A percentile compares a stretch with the other conserved stretches of the same genome.
phyloP scores from a whole-genome alignment of 2,888 invertebrate genomes.

The Pterostichus madidus region DNA sequence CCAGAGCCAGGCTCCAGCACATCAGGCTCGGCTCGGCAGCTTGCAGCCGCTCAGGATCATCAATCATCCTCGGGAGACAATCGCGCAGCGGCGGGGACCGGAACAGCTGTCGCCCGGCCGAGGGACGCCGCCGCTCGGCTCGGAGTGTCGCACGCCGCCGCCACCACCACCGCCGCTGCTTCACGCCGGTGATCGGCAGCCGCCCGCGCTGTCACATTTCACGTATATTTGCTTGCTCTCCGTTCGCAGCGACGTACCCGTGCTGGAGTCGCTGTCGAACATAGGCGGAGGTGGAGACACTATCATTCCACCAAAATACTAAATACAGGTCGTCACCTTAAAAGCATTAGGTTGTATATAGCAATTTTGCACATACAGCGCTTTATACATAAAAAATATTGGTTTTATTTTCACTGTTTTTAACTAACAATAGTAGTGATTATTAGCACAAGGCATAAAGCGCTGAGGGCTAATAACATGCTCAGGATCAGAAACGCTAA shows the following conservation, averaged over 20 bases:
- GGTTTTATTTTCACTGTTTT: no score
- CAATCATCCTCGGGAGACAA: constrained; percentile 81
- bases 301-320: no score
- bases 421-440: no score
- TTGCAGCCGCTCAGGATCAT: constrained; percentile 80
- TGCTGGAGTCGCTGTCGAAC: not conserved
- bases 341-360: no score
- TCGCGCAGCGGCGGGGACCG: constrained; percentile 75
- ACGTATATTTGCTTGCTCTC: constrained; percentile 62
- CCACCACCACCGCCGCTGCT: not conserved
- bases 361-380: no score
- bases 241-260: constrained; percentile 12
- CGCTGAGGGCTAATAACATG: no score
- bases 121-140: constrained; percentile 7
- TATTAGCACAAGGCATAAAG: no score
- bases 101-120: constrained; percentile 80
- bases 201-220: constrained; percentile 61
- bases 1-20: constrained; percentile 13
- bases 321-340: no score
- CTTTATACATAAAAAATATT: no score
- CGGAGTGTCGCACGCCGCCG: not conserved
- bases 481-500: no score
- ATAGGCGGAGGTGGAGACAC: not conserved
- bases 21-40: not conserved
- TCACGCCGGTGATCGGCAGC: constrained; percentile 56